Conservation (phyloP, 2,888 invertebrate species). For the Dromius quadrimaculatus region DNA sequence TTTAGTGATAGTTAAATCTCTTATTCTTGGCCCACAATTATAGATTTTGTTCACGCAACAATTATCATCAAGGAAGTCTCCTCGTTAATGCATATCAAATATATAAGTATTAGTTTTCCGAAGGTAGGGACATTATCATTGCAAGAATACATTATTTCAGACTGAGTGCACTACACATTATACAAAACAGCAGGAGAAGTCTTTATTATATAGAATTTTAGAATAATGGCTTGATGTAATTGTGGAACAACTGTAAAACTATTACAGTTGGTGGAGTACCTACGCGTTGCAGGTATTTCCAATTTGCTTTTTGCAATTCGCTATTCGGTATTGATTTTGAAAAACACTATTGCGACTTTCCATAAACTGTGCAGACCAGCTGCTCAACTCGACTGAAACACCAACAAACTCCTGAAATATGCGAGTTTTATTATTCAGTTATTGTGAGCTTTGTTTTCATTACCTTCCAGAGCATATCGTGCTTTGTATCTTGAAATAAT, state of each 20-base stretch:
- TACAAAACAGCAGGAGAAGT: constrained; percentile 13
- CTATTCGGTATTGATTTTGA: constrained; percentile 47
- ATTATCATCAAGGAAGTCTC: too few relatives aligned
- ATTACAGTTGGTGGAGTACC: background rate
- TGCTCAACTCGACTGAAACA: constrained; percentile 1
- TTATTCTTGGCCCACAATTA: too few relatives aligned
- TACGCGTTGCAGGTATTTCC: constrained; percentile 39
- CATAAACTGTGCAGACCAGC: constrained; percentile 23
- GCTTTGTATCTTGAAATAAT: background rate
- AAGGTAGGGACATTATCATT: background rate
- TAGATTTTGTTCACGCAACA: too few relatives aligned
- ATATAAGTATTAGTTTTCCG: background rate
- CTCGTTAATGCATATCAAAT: too few relatives aligned
- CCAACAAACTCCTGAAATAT: constrained; percentile 25
- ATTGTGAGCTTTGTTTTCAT: constrained; percentile 24
- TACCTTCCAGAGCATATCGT: background rate
- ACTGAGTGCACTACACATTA: background rate
- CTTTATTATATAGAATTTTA: constrained; percentile 34
- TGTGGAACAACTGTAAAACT: constrained; percentile 15
- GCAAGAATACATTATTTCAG: background rate
- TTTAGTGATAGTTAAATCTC: too few relatives aligned
- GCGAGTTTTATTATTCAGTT: constrained; percentile 30
- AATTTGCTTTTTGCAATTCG: too few relatives aligned
- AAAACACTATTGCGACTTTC: constrained; percentile 44
- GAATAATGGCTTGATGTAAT: constrained; percentile 27